Evolutionary conservation across 2,888 invertebrate genomes (phyloP), one percentile per base, ranked within the genome.

Genomic region (Myopa testacea): DNA sequence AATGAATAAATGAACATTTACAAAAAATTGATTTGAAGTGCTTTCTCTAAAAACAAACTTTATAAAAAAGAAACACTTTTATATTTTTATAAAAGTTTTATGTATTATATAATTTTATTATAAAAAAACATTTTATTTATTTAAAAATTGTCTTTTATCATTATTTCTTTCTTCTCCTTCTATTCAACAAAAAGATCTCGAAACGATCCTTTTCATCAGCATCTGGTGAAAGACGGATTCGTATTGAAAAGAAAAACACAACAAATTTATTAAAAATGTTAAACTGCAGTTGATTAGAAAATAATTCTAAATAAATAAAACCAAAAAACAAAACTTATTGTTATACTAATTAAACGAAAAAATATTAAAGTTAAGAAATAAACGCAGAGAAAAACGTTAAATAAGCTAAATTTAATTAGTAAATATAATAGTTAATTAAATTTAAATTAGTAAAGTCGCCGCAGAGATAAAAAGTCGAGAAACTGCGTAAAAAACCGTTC

Each of bases 221-320:
- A 45, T 75, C 75, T 75, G 67, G 68, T 75, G 67, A 55, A 67
- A 37, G 52, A 52, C 38, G 55, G 10, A 45, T 45, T 75, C 75
- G 75, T 75, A 40, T 75, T 55, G 63, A 68, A 67, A 45, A 76
- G 10, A 26, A 8, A 45, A 4, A 45, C 6, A 45, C 45, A 45
- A 45, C 45, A 81, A 81, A 80, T 72, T 80, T 76, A 82, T 82
- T 2, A 82, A 86, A 86, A 84, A 87, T 87, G 86, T 84, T 85
- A 85, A 86, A 85, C 82, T 45, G 84, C 82, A 87, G 87, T 87
- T 87, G 87, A 87, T 87, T 86, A 85, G 83, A 82, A 81, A 83
- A 80, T 78, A 82, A 75, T 77, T 78, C 79, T 79, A 74, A 83
- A 71, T 82, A 81, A 78, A 77, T 75, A 75, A 71, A 73, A 67